Conservation (phyloP, 2,797 vertebrate genomes). For the Cheirogaleus major region DNA sequence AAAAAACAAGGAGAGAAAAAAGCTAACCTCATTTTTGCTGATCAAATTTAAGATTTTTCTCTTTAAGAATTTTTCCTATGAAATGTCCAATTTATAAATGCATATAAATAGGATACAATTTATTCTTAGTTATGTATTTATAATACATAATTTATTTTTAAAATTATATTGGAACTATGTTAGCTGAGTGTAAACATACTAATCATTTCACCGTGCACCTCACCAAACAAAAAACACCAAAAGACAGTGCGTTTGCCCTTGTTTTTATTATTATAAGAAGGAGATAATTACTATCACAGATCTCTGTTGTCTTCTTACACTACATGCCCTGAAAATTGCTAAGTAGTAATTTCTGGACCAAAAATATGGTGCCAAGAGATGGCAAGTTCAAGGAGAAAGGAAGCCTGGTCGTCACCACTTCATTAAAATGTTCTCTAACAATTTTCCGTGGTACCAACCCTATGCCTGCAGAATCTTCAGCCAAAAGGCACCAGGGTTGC, state of each 20-base stretch:
- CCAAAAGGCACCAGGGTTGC: not conserved
- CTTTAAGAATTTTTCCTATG: constrained; percentile 27
- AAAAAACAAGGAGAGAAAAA: not conserved
- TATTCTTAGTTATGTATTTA: not conserved
- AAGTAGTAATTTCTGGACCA: constrained; percentile 25
- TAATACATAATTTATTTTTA: not conserved
- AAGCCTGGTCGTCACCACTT: not conserved
- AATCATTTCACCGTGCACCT: not conserved
- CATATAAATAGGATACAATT: not conserved
- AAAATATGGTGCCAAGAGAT: not conserved
- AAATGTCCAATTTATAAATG: not conserved
- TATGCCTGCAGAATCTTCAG: not conserved
- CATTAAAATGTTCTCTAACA: not conserved
- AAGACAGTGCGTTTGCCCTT: not conserved
- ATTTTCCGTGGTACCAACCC: not conserved
- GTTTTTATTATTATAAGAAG: not conserved
- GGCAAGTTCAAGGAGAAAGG: not conserved
- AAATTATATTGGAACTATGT: not conserved
- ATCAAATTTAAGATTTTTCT: constrained; percentile 64
- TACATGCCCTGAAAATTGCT: not conserved
- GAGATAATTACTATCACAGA: not conserved
- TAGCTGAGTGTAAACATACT: not conserved
- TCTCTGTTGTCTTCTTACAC: constrained; percentile 14
- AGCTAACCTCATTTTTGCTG: constrained; percentile 41
- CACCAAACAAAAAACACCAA: not conserved